phyloP scores from a whole-genome alignment of 1,140 invertebrate species.

The Amphibalanus amphitrite region DNA sequence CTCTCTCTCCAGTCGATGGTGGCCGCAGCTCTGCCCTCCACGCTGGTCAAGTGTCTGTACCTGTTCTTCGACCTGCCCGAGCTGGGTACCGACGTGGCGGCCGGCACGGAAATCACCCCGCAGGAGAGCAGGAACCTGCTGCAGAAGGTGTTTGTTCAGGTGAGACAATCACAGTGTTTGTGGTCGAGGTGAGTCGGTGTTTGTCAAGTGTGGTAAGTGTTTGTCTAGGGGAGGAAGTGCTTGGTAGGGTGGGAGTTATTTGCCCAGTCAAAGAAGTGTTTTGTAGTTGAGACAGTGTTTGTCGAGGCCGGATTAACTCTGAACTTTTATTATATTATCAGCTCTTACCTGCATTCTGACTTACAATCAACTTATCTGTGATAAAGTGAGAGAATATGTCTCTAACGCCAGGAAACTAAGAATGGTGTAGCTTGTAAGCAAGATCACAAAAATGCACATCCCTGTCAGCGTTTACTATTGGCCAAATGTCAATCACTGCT shows the following conservation, averaged over 20 bases:
- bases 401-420: no score
- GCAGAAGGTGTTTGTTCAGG: slow-evolving; percentile 93
- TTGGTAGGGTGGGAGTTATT: background rate
- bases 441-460: no score
- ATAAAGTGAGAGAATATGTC: no score
- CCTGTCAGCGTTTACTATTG: no score
- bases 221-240: background rate
- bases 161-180: slow-evolving; percentile 23
- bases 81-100: slow-evolving; percentile 28
- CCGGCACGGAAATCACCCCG: slow-evolving; percentile 60
- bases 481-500: no score
- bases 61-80: slow-evolving; percentile 94
- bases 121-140: slow-evolving; percentile 75
- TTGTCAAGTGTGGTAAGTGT: no score
- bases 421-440: no score
- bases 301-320: background rate
- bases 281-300: background rate
- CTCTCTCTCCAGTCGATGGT: slow-evolving; percentile 63
- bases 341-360: no score
- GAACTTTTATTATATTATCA: no score
- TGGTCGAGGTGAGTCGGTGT: background rate
- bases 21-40: slow-evolving; percentile 83
- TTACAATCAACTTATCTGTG: no score
- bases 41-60: slow-evolving; percentile 95
- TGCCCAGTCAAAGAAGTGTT: background rate